A percentile compares a stretch with the other conserved stretches of the same genome.
Evolutionary conservation across 2,113 vertebrate genomes (phyloP).

Genomic region (Pterocles orientalis): DNA sequence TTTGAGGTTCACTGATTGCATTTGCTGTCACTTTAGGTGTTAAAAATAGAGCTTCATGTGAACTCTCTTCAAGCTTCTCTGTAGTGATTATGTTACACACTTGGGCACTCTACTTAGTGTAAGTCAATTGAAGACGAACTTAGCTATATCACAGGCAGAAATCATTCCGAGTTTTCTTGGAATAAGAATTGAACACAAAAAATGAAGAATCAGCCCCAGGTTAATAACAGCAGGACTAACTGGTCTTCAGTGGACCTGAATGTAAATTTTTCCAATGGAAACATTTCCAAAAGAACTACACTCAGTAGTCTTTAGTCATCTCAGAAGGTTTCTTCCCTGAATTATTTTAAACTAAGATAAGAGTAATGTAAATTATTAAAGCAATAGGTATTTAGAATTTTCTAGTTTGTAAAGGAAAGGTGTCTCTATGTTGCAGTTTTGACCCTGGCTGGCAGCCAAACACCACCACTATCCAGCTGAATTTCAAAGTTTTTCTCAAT

Average conservation of each 20-base stretch:
- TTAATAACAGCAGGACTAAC: background rate
- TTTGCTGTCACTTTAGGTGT: background rate
- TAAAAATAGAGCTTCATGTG: conserved; percentile 8
- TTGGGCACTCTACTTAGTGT: background rate
- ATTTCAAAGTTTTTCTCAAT: background rate
- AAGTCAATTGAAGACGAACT: background rate
- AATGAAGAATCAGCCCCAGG: background rate
- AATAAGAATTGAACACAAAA: background rate
- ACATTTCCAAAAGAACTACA: background rate
- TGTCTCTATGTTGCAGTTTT: background rate
- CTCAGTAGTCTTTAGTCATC: background rate
- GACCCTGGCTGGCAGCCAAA: too few species aligned
- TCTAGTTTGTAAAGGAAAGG: background rate
- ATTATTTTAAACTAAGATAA: background rate
- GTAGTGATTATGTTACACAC: background rate
- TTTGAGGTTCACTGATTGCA: background rate
- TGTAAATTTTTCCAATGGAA: background rate
- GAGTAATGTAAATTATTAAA: background rate
- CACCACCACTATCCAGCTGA: background rate
- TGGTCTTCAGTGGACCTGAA: background rate
- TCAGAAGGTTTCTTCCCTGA: background rate
- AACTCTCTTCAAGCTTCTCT: background rate
- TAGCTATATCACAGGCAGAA: background rate
- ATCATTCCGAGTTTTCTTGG: background rate
- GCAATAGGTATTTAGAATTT: background rate